Base-by-base conservation (phyloP, 1,140 invertebrate genomes). In the Drosophila suzukii region DNA sequence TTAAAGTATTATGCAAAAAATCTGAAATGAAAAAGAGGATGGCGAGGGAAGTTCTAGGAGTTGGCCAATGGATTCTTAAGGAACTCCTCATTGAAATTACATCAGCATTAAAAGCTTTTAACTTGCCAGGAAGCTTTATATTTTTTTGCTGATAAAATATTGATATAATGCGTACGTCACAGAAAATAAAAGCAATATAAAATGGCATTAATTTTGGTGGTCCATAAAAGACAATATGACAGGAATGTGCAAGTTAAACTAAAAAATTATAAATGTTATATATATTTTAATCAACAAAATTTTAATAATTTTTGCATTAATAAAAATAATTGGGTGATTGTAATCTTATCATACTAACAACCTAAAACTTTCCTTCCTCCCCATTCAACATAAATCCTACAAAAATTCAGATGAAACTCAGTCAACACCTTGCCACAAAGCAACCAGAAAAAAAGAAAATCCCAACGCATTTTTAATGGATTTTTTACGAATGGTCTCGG, bases 401-500 rank as follows among this genome's bases (percentile, higher is more conserved):
- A 68, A 68, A 76, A 76, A 75, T 41, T 43, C 46, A 75, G 70
- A 70, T 43, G 44, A 62, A 78, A 62, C 63, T 47, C 68, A 68
- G 53, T 68, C 74, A 70, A 78, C 75, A 78, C 75, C 75, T 77
- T 77, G 75, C 73, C 73, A 66, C 72, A 76, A 67, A 55, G 72
- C 50, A 73, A 36, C 24, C 39, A 12, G 36, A 73, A 74, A 72
- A 53, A 70, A 54, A 61, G 17, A 39, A 77, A 77, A 70, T 78
- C 56, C 50, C 63, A 78, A 78, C 65, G 75, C 75, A 77, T 71
- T 78, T 77, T 78, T 78, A 78, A 78, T 78, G 75, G 75, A 62
- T 70, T 67, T 61, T 70, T 70, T 59, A 58, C 49, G 32, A 55
- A 67, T 75, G 55, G 39, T 36, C 11, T 39, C 53, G 24, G 60